phyloP scores from a whole-genome alignment of 64 coral and sea anemone genomes.

The Stichodactyla helianthus region DNA sequence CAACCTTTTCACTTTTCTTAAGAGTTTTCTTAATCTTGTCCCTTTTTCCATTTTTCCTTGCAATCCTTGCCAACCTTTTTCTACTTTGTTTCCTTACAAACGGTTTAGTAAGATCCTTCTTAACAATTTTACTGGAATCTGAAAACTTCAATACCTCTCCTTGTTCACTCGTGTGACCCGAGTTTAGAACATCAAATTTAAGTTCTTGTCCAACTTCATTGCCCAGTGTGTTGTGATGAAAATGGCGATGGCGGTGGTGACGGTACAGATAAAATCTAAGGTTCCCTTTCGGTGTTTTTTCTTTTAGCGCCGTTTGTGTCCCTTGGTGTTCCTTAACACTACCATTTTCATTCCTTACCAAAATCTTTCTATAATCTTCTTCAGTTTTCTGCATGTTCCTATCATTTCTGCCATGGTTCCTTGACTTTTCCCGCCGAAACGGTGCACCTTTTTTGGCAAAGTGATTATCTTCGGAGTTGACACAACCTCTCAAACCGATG shows the following conservation, averaged over 20 bases:
- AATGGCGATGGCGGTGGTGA: neutral
- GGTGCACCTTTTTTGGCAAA: neutral
- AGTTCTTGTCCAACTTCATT: neutral
- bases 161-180: neutral
- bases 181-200: neutral
- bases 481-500: neutral
- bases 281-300: neutral
- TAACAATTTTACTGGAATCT: neutral
- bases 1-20: neutral
- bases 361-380: neutral
- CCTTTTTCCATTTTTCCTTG: neutral
- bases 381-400: neutral
- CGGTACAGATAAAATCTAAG: neutral
- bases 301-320: neutral
- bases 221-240: neutral
- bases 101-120: neutral
- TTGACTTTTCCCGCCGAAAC: neutral
- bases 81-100: neutral
- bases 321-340: neutral
- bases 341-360: neutral
- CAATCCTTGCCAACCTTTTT: neutral
- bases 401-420: neutral
- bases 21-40: neutral
- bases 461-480: neutral
- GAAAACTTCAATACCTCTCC: neutral